Conservation (phyloP, 2,113 vertebrate species). For the Salvelinus alpinus region DNA sequence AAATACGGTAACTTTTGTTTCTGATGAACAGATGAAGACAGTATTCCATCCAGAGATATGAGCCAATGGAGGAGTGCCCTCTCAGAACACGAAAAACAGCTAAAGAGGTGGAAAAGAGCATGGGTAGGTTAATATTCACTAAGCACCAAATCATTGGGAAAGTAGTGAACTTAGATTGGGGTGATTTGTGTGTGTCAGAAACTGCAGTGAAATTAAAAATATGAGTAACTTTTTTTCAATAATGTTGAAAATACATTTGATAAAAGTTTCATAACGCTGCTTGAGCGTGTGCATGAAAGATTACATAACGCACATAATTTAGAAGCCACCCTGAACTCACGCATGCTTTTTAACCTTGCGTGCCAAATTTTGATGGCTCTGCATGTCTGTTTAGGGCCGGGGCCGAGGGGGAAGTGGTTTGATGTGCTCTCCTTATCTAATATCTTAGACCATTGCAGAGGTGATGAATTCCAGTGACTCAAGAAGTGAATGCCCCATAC, state of each 20-base stretch:
- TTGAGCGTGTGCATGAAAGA: neutral
- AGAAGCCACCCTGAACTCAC: neutral
- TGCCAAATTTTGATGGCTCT: conserved; percentile 19
- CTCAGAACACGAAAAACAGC: conserved; percentile 80
- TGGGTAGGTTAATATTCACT: conserved; percentile 77
- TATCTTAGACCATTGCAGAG: neutral
- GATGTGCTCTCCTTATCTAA: conserved; percentile 1
- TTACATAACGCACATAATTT: neutral
- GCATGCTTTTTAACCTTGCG: neutral
- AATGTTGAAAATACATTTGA: neutral
- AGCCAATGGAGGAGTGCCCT: conserved; percentile 81
- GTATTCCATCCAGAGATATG: conserved; percentile 76
- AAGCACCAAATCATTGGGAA: no score
- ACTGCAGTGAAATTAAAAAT: no score
- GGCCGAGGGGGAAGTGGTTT: neutral
- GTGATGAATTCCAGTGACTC: neutral
- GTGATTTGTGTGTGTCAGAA: no score
- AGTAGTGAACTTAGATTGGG: no score
- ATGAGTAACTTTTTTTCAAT: neutral
- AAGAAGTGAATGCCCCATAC: neutral
- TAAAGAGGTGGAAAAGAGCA: conserved; percentile 84
- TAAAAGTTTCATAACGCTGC: neutral
- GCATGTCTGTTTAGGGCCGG: conserved; percentile 24
- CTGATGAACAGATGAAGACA: conserved; percentile 74
- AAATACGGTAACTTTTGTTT: conserved; percentile 19